Evolutionary conservation across 2,113 vertebrate species (phyloP), one percentile per base, ranked within the genome.

Genomic region (Chinchilla lanigera): DNA sequence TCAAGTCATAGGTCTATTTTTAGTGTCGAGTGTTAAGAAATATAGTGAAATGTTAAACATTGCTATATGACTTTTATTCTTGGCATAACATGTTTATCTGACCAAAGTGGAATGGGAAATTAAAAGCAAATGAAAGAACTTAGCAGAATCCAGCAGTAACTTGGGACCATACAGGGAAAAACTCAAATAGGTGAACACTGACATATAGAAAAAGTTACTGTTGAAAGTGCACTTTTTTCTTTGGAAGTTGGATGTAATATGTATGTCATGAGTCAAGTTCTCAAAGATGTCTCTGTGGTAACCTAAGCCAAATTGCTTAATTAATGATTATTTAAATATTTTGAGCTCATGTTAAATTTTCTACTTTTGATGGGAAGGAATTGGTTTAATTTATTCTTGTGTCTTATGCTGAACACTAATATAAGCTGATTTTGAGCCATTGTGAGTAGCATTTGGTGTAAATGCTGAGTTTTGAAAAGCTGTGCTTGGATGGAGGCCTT

Each of bases 171-270:
- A 87, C 1, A 2, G 7, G 11, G 11, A 41, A 73, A 86, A 93
- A 6, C 1, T 30, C 9, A 86, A 87, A 90, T 24, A 94, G 24
- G 38, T 71, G 56, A 94, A 85, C 4, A 77, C 2, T 78, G 56
- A 69, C 28, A 84, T 67, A 50, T 78, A 17, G 17, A 80, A 58
- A 38, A 24, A 41, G 50, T 52, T 81, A 88, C 41, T 92, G 22
- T 71, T 89, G 78, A 92, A 58, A 50, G 73, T n/a, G n/a, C 28
- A 84, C 26, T 67, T 41, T 50, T 96, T 97, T 13, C 24, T 87
- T 86, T 85, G 80, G 63, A 63, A 93, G 95, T 50, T 88, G 88
- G 19, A 16, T 93, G 61, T 80, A 50, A 47, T 63, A 2, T 87
- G 1, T 80, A 56, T 47, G 17, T 60, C 67, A 89, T 84, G 4